A percentile compares a stretch with the other conserved stretches of the same genome.
These are phyloP conservation scores for Drosophila tsacasi DNA, from an alignment of 1,140 invertebrate species.

Conservation along the genomic window DNA sequence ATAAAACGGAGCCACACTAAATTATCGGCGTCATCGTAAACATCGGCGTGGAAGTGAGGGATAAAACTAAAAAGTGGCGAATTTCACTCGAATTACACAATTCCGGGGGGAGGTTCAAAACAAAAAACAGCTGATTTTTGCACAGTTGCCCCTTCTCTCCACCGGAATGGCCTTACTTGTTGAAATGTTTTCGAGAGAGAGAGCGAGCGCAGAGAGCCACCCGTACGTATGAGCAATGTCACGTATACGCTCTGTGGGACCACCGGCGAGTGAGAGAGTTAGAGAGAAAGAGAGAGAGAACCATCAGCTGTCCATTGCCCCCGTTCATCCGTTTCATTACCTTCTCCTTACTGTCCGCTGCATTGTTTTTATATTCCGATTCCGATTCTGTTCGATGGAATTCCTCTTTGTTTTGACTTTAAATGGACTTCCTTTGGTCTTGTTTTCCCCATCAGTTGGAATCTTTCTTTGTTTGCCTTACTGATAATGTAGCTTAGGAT, in stretches of 20 bases:
- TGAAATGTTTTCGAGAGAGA: constrained; percentile 30
- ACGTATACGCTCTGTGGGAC: constrained; percentile 52
- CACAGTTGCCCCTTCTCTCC: neutral
- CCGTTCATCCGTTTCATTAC: constrained; percentile 31
- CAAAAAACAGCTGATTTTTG: constrained; percentile 76
- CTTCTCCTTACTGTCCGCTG: neutral
- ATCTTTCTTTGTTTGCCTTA: constrained; percentile 58
- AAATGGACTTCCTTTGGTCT: constrained; percentile 47
- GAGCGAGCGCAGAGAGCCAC: constrained; percentile 10
- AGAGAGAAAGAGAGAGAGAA: constrained; percentile 22
- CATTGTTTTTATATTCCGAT: constrained; percentile 31
- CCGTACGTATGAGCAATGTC: constrained; percentile 53
- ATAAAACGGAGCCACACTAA: constrained; percentile 33
- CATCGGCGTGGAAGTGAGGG: neutral
- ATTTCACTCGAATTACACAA: constrained; percentile 63
- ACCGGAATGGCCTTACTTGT: constrained; percentile 33
- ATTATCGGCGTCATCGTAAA: constrained; percentile 35
- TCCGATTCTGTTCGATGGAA: constrained; percentile 49
- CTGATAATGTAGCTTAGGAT: constrained; percentile 29
- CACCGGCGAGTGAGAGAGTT: constrained; percentile 12
- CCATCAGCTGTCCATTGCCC: constrained; percentile 76
- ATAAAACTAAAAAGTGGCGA: constrained; percentile 1
- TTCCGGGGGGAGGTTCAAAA: constrained; percentile 44
- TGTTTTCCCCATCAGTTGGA: constrained; percentile 32
- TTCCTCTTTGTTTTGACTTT: constrained; percentile 40